Conservation (phyloP, 2,113 vertebrate species). For the Boleophthalmus pectinirostris region DNA sequence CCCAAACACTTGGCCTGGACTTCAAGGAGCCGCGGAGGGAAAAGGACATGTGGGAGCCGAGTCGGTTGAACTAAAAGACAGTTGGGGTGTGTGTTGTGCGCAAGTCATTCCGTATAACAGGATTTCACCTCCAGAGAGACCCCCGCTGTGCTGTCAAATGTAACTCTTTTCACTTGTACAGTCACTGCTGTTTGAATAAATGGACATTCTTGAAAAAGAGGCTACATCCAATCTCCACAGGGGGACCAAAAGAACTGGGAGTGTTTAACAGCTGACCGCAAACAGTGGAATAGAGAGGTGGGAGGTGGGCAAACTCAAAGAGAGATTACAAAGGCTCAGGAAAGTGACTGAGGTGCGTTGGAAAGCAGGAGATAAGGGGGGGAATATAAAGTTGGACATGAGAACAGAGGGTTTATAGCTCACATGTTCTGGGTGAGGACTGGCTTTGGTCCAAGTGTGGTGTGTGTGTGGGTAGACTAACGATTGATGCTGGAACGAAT, state of each 20-base stretch:
- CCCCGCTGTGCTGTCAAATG: constrained; percentile 21
- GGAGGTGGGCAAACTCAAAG: constrained; percentile 48
- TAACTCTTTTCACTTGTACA: constrained; percentile 7
- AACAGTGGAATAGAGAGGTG: constrained; percentile 18
- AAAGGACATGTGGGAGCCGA: constrained; percentile 48
- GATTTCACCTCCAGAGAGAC: constrained; percentile 17
- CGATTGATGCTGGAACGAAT: constrained; percentile 35
- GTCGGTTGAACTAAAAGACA: constrained; percentile 33
- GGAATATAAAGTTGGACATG: constrained; percentile 28
- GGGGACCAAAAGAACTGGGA: constrained; percentile 11
- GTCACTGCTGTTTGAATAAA: constrained; percentile 30
- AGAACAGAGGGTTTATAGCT: constrained; percentile 42
- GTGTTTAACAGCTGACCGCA: constrained; percentile 32
- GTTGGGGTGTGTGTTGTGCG: constrained; percentile 22
- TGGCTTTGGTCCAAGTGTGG: constrained; percentile 41
- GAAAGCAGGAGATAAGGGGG: constrained; percentile 20
- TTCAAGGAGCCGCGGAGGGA: constrained; percentile 46
- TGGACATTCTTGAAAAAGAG: constrained; percentile 24
- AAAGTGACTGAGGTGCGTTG: constrained; percentile 18
- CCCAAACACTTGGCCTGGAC: constrained; percentile 45
- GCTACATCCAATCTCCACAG: constrained; percentile 20
- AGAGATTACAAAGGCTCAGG: constrained; percentile 36
- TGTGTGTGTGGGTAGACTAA: constrained; percentile 52
- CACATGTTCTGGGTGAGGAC: constrained; percentile 22
- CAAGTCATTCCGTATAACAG: constrained; percentile 21